These are phyloP conservation scores for Drosophila pachea DNA, from an alignment of 1,140 invertebrate species.

Conservation along the genomic window DNA sequence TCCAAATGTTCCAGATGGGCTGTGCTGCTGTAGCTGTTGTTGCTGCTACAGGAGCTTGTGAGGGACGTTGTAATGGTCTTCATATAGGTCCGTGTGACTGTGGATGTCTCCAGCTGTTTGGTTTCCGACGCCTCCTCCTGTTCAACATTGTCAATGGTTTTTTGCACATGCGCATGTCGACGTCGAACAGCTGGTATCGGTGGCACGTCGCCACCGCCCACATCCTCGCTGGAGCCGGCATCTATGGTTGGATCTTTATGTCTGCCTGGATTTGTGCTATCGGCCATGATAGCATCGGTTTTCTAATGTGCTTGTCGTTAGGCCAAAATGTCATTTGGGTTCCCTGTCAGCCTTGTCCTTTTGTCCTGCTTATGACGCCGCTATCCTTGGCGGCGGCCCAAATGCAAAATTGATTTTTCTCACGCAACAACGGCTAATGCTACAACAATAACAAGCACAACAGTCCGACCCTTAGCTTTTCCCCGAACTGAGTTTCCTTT, in stretches of 20 bases:
- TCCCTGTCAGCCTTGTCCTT: constrained; percentile 30
- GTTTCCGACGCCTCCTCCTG: constrained; percentile 19
- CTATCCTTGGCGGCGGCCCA: constrained; percentile 22
- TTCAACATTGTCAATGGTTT: constrained; percentile 40
- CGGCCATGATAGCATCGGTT: constrained; percentile 76
- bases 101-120: constrained; percentile 72
- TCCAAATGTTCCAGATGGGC: constrained; percentile 38
- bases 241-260: constrained; percentile 69
- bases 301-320: constrained; percentile 41
- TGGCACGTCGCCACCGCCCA: constrained; percentile 51
- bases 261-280: constrained; percentile 71
- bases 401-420: constrained; percentile 76
- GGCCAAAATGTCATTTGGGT: constrained; percentile 63
- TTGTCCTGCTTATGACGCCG: constrained; percentile 11
- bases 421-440: constrained; percentile 56
- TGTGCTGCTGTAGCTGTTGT: constrained; percentile 31
- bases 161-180: constrained; percentile 65
- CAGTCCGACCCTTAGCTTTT: constrained; percentile 35
- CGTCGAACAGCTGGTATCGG: constrained; percentile 73
- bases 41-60: constrained; percentile 35
- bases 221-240: constrained; percentile 31
- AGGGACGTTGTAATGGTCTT: constrained; percentile 69
- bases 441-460: constrained; percentile 28
- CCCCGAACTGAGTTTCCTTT: constrained; percentile 44
- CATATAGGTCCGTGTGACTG: constrained; percentile 72